phyloP scores from a whole-genome alignment of 2,888 invertebrate genomes.

The Eristalinus aeneus region DNA sequence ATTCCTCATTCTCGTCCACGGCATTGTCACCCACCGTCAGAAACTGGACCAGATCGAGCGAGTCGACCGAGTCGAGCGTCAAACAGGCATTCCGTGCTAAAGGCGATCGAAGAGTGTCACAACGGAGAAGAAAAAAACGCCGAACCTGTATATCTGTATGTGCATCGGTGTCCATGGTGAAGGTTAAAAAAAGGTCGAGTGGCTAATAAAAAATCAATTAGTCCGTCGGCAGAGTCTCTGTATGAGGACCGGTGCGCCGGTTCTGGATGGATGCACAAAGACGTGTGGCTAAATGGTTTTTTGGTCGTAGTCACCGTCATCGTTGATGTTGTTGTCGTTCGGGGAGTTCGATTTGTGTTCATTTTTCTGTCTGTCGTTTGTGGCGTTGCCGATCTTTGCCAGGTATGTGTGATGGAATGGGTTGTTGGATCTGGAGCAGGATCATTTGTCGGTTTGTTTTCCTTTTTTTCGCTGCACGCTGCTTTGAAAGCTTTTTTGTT shows the following conservation, averaged over 20 bases:
- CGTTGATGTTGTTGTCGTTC: background rate
- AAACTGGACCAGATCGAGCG: background rate
- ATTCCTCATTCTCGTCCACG: slow-evolving; percentile 26
- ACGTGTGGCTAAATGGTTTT: slow-evolving; percentile 68
- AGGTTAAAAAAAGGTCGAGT: slow-evolving; percentile 71
- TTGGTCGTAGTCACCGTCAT: background rate
- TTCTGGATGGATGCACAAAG: slow-evolving; percentile 48
- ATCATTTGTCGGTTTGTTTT: slow-evolving; percentile 1
- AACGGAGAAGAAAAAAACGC: slow-evolving; percentile 31
- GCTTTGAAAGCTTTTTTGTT: slow-evolving; percentile 56
- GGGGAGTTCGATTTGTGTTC: slow-evolving; percentile 16
- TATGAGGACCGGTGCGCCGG: slow-evolving; percentile 54
- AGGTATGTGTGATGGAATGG: background rate
- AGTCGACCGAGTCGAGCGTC: background rate
- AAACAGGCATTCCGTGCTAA: background rate
- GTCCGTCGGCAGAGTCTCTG: slow-evolving; percentile 45
- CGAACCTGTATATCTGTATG: background rate
- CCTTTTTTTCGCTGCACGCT: slow-evolving; percentile 15
- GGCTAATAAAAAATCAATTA: slow-evolving; percentile 71
- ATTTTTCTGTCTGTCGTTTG: slow-evolving; percentile 10
- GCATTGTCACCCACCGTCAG: slow-evolving; percentile 46
- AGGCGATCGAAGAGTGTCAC: slow-evolving; percentile 22
- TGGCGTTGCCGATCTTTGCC: background rate
- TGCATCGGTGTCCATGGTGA: slow-evolving; percentile 50
- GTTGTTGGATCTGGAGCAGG: slow-evolving; percentile 58